Evolutionary conservation across 2,888 invertebrate genomes (phyloP), one percentile per base, ranked within the genome.

Genomic region (Drosophila dives): DNA sequence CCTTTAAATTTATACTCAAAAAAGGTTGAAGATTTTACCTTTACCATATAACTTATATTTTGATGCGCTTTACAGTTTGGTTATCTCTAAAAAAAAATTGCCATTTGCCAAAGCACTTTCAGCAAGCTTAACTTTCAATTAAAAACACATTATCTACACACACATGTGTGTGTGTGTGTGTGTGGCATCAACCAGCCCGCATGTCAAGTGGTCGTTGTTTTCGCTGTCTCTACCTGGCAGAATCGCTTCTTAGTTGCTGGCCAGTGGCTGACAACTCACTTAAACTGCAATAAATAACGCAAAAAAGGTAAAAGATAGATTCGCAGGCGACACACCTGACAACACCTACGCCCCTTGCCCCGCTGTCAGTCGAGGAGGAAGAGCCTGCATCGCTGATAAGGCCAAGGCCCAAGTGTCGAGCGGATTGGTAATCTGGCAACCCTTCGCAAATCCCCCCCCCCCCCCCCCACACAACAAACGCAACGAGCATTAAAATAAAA

Each of bases 401-500:
- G 64, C 61, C 2, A 36, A 29, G 17, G 62, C 68, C 60, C 61
- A 72, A 71, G 80, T 75, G 77, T 64, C 79, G 79, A 78, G 69
- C 79, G 76, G 76, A 78, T 77, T 74, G 77, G 64, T 68, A 69
- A 84, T 80, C 82, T 84, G 64, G 75, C 72, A 89, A 72, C 87
- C 86, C 78, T 74, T 89, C 70, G 64, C 67, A 90, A 90, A 89
- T 85, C 79, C 80, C 76, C 4, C 12, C 20, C n/a, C 83, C 79
- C 23, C 23, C 2, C 23, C 80, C 75, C 4, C 12, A 15, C n/a
- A 29, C 40, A 72, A 64, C 71, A 75, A 80, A 75, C 79, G 78
- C 81, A 83, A 81, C 78, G 80, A 69, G 77, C 87, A 89, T 91
- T 89, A 89, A 89, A 90, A 89, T 81, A 81, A 90, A 90, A 86